Base-by-base conservation (phyloP, 1,140 invertebrate species). In the Rhagoletis pomonella region DNA sequence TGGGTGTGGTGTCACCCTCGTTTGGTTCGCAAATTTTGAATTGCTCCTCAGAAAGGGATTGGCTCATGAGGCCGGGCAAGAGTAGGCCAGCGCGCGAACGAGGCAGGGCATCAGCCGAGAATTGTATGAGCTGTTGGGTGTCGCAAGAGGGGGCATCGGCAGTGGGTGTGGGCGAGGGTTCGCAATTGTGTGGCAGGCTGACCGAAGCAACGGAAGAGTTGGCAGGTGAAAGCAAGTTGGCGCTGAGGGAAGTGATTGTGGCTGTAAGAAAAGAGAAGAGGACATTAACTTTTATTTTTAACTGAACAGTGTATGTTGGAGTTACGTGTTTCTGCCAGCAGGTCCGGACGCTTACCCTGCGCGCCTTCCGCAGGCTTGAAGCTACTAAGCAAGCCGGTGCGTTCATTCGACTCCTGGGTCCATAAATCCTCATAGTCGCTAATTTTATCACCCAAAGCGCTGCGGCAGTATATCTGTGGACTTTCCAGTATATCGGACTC, bases 341-440 rank as follows among this genome's bases (percentile, higher is more conserved):
- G 91, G 93, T 96, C 95, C 0, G 96, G 96, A 89, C 94, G 93
- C 90, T 89, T 60, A 88, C 90, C 87, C 94, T 95, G 44, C 93
- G 94, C 91, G 94, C 94, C 93, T 93, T 93, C 65, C 92, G 89
- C 29, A 29, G 91, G 90, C 93, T 94, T 89, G 85, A 93, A 93
- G 92, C 94, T 90, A 90, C 94, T 90, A 94, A 95, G 89, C 92
- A 95, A 89, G 91, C 93, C 87, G 93, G 90, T 88, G 91, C 93
- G 84, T 93, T 93, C 92, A 92, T 89, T 93, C 92, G 87, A 94
- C 93, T 97, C 95, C 69, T 95, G 96, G 60, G 95, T 96, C 98
- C 98, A 99, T 88, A 99, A 96, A 92, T 99, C 98, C 93, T 99
- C 98, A 92, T 99, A 99, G 93, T 99, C 98, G 87, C 97, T 98